phyloP scores from a whole-genome alignment of 53 echinoderm and acorn worm species.

The Temnopleurus reevesii region DNA sequence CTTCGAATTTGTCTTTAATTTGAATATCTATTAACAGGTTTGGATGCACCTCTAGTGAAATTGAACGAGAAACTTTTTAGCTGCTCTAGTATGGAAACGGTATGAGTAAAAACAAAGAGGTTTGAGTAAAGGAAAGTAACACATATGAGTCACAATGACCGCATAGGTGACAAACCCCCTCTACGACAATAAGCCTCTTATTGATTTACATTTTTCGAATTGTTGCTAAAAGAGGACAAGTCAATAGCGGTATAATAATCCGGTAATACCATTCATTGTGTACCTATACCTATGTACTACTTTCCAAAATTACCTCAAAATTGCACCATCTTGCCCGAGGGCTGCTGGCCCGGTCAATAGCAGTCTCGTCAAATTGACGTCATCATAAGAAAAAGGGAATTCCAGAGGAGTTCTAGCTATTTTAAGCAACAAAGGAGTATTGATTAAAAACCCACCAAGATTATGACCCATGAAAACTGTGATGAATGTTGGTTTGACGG shows the following conservation, averaged over 20 bases:
- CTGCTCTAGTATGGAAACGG: too few species aligned
- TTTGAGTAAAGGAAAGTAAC: too few species aligned
- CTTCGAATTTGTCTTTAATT: too few species aligned
- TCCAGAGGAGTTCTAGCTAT: neutral
- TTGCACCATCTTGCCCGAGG: neutral
- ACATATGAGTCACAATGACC: neutral
- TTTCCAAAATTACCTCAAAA: neutral
- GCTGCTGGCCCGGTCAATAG: neutral
- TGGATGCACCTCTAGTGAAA: too few species aligned
- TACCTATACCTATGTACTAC: constrained; percentile 15
- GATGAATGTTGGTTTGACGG: too few species aligned
- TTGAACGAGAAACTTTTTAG: too few species aligned
- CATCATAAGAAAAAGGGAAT: neutral
- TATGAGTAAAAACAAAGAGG: too few species aligned
- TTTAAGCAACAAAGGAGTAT: neutral
- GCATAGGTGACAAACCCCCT: neutral
- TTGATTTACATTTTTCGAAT: constrained; percentile 39
- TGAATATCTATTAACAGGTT: too few species aligned
- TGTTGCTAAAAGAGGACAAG: neutral
- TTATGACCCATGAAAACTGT: too few species aligned
- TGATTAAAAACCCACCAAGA: too few species aligned
- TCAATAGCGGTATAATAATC: constrained; percentile 12
- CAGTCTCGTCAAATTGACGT: neutral
- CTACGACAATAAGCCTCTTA: neutral
- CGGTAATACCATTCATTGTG: constrained; percentile 15